Evolutionary conservation across 2,113 vertebrate genomes (phyloP).

Genomic region (Colistium nudipinnis): DNA sequence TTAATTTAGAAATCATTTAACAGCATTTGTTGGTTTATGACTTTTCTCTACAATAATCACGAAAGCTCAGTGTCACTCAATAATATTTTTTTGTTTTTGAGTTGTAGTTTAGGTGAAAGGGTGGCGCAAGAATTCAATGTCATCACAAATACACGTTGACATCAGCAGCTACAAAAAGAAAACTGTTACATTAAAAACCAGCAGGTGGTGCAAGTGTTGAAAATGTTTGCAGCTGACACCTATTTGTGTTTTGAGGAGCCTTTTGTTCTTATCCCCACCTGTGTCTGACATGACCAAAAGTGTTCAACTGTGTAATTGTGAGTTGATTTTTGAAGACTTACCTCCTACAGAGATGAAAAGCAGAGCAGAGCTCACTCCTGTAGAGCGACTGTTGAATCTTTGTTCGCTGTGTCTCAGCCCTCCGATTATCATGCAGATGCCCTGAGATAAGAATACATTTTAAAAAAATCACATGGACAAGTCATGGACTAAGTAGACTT

Average conservation of each 20-base stretch:
- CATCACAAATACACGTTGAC: background rate
- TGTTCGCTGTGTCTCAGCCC: constrained; percentile 89
- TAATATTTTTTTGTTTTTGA: background rate
- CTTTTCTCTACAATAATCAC: too few species aligned
- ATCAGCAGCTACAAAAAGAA: background rate
- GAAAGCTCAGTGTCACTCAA: background rate
- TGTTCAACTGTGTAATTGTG: background rate
- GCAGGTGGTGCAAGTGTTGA: background rate
- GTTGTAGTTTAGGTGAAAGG: background rate
- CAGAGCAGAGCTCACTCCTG: constrained; percentile 86
- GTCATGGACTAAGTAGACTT: too few species aligned
- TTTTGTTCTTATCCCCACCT: background rate
- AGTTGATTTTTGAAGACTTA: constrained; percentile 49
- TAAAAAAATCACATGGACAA: too few species aligned
- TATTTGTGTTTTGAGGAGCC: background rate
- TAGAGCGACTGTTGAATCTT: constrained; percentile 88
- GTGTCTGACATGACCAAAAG: background rate
- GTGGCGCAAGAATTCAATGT: background rate
- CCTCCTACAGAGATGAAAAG: constrained; percentile 90
- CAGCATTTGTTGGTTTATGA: too few species aligned
- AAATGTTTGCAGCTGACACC: background rate
- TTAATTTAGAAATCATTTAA: too few species aligned
- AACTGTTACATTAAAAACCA: background rate
- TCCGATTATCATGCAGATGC: constrained; percentile 90
- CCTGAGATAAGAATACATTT: constrained; percentile 80